Evolutionary conservation across 2,113 vertebrate species (phyloP), one percentile per base, ranked within the genome.

Genomic region (Dermatemys mawii): DNA sequence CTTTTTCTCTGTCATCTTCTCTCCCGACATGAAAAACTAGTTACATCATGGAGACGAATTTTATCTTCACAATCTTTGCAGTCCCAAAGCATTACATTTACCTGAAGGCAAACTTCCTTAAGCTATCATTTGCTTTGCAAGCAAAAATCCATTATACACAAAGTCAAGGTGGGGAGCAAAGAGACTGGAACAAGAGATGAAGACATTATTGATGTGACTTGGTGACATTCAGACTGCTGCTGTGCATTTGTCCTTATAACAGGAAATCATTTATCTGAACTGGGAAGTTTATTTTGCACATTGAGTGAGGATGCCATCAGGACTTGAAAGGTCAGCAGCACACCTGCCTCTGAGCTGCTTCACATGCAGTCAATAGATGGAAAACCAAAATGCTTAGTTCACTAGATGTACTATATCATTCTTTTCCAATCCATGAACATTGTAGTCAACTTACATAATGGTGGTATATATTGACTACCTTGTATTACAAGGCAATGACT

Each of bases 391-490:
- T 16, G 7, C 26, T 32, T 81, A 75, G 14, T 29, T 19, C 70
- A 1, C 27, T 48, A 55, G 22, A 27, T 67, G 12, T 51, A 67
- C n/a, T 84, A 6, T 5, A 60, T n/a, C 6, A 22, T 73, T 27
- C 5, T 87, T 4, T 17, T 55, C 55, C 11, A 11, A 48, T 60
- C 54, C 79, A 19, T 48, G 5, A 83, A 44, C 7, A 0, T 70
- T 94, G 96, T 54, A 93, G 85, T 79, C n/a, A 86, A 88, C 4
- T 3, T 76, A 38, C 0, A 1, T 88, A 82, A 50, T 57, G 82
- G 32, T 92, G 75, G 76, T 89, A 82, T 90, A 78, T 93, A 87
- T 83, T 32, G 86, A 93, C 93, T 84, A 35, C 49, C 67, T 8
- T 80, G 73, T 54, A 10, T n/a, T 46, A 51, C 24, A n/a, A n/a